These are phyloP conservation scores for Hybos culiciformis DNA, from an alignment of 2,888 invertebrate species.

Conservation along the genomic window DNA sequence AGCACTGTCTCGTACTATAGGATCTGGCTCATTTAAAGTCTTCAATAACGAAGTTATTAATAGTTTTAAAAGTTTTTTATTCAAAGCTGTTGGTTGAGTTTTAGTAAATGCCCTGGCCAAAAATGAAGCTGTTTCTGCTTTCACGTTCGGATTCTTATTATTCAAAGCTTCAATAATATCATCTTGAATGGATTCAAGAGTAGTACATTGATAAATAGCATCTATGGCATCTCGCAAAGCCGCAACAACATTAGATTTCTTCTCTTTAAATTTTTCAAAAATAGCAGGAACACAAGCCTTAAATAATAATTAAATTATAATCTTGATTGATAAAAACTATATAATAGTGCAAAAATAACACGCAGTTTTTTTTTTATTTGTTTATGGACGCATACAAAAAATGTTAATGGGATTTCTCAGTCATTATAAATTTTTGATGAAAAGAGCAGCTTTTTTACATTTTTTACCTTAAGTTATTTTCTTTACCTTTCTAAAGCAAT, in stretches of 20 bases:
- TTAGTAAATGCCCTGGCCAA: constrained; percentile 68
- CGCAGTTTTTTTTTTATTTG: too few species aligned
- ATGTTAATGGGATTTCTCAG: too few species aligned
- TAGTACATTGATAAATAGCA: constrained; percentile 69
- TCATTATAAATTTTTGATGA: background rate
- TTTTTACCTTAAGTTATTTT: too few species aligned
- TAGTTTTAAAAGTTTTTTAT: constrained; percentile 80
- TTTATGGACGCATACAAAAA: too few species aligned
- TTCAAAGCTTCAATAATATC: constrained; percentile 73
- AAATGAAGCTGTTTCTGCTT: constrained; percentile 75
- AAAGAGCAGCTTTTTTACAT: too few species aligned
- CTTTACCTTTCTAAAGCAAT: too few species aligned
- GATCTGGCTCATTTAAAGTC: constrained; percentile 51
- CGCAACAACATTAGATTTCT: constrained; percentile 78
- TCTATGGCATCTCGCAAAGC: constrained; percentile 83
- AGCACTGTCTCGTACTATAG: constrained; percentile 79
- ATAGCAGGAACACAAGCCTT: constrained; percentile 57
- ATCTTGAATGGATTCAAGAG: constrained; percentile 70
- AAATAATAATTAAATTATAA: background rate
- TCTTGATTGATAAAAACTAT: too few species aligned
- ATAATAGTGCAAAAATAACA: too few species aligned
- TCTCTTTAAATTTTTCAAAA: constrained; percentile 95
- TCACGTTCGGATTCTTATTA: constrained; percentile 83
- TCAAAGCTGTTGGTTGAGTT: constrained; percentile 66
- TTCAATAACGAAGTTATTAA: constrained; percentile 66